Base-by-base conservation (phyloP, 2,888 invertebrate species). In the Epinotia ramella region DNA sequence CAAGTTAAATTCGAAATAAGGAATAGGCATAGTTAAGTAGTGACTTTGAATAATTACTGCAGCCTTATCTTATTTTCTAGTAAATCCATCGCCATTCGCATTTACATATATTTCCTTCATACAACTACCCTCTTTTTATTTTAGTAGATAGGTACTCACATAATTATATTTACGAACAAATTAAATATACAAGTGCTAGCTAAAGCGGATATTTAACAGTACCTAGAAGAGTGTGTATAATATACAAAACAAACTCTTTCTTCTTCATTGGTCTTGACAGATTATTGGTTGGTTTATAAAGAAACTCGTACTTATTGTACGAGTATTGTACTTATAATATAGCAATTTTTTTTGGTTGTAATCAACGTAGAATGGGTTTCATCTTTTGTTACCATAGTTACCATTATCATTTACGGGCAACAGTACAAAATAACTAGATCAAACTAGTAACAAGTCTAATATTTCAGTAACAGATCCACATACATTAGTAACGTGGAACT, bases 31-130 rank as follows among this genome's bases (percentile, higher is more conserved):
- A 60, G 44, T 60, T 69, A 68, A 68, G 59, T 67, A 59, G 57
- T 68, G 68, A 69, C 69, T 59, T 59, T 69, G 59, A 69, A 69
- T 69, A 69, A 69, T 69, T 59, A 69, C 33, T 69, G 24, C 9
- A 59, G 46, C 44, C 16, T 59, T 60, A 69, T 69, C 69, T 40
- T 65, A 12, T 68, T 59, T 46, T 59, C 24, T 44, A 11, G 46
- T 60, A 12, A 59, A 69, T 69, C 11, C 59, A 60, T 16, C 46
- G 60, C 44, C 24, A 60, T 46, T 60, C 46, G 59, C 24, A 60
- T 40, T 44, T 59, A 59, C 12, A 65, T 56, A 11, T 28, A 28
- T 5, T 28, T 28, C 3, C 3, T 28, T 28, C 3, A 28, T 3
- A 28, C 5, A 28, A 5, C 28, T 28, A 5, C 28, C 28, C 28